These are phyloP conservation scores for Scotopteryx bipunctaria DNA, from an alignment of 2,888 invertebrate species.

Conservation along the genomic window DNA sequence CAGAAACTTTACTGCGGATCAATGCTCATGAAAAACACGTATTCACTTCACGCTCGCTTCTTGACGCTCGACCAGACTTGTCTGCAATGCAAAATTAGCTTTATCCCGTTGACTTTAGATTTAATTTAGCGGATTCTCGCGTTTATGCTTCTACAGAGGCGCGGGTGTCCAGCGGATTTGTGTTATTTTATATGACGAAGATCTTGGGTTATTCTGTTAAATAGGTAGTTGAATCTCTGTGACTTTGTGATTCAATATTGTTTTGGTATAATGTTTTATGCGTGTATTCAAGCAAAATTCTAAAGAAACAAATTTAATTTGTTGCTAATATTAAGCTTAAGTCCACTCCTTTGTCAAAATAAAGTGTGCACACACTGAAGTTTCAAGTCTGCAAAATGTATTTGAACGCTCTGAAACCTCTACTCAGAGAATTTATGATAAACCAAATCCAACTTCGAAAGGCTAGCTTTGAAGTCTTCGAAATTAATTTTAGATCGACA, in stretches of 20 bases:
- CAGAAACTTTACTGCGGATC: constrained; percentile 1
- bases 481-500: neutral
- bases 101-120: neutral
- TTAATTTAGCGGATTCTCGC: neutral
- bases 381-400: neutral
- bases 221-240: neutral
- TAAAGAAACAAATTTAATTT: too few relatives aligned
- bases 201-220: neutral
- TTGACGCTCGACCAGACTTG: constrained; percentile 5
- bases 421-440: too few relatives aligned
- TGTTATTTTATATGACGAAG: too few relatives aligned
- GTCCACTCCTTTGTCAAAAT: too few relatives aligned
- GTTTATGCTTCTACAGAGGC: neutral
- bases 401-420: neutral
- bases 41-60: constrained; percentile 17
- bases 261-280: neutral
- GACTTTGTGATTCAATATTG: neutral
- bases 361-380: too few relatives aligned
- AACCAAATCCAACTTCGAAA: neutral
- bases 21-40: constrained; percentile 4
- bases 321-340: too few relatives aligned
- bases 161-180: neutral
- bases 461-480: neutral
- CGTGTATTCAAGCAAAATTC: neutral
- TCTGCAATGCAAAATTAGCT: constrained; percentile 1